Evolutionary conservation across 2,797 vertebrate species (phyloP), one percentile per base, ranked within the genome.

Genomic region (Silurus lanzhouensis): DNA sequence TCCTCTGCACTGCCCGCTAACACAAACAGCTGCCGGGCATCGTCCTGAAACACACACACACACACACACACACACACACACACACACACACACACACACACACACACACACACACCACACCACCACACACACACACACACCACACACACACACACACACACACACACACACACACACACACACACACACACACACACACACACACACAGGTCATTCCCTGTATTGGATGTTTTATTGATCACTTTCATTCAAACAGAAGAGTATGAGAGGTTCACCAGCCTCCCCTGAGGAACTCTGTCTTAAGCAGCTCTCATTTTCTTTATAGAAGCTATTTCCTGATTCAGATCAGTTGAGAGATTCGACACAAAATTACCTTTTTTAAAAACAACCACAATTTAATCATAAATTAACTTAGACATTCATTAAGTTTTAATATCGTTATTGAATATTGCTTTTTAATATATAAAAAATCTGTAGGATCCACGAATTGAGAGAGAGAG

Each of bases 1-100:
- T 99, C 98, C 87, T 99, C 98, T 3, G 98, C 97, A 1, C 97
- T 97, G 89, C 98, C 98, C 31, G 98, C 98, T 88, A 99, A 94
- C 87, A 98, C 97, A 68, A 99, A 99, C 91, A 99, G 96, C 90
- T 99, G 98, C 84, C 98, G 95, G 0, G 97, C 98, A 83, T 99
- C 98, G 86, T 99, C 98, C 98, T 99, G 88, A 85, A 13, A 83
- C 81, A 79, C 17, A 86, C 25, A 87, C n/a, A 55, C 72, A 67
- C 14, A 83, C 27, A 82, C 15, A 63, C 48, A 86, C 84, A 60
- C 14, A 8, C 22, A 46, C 55, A 58, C 27, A 15, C 55, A 20
- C 10, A 58, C 25, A 77, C 27, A 57, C 14, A 12, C 55, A 87
- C 72, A 86, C 84, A 60, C 14, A 8, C 22, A 61, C 27, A 27